Base-by-base conservation (phyloP, 37 sponge, comb jelly and placozoan genomes). In the Bolinopsis microptera region DNA sequence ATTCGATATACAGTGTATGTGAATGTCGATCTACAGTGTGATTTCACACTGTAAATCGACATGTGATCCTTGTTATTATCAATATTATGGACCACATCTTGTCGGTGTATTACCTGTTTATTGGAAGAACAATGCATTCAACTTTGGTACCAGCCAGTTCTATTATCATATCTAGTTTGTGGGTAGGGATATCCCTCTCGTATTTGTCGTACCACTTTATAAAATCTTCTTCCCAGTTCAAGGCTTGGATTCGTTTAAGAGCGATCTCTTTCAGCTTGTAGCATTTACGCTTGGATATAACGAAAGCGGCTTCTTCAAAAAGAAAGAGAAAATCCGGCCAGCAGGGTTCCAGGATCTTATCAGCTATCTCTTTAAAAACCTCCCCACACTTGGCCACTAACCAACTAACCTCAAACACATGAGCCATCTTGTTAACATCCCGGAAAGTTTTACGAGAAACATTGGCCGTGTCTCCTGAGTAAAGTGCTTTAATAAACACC, bases 361-460 rank as follows among this genome's bases (percentile, higher is more conserved):
- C 13, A 48, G 61, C 61, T 13, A 48, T 5, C 13, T 13, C 13
- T 48, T 18, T 18, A 48, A 48, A 48, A 13, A 18, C 61, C 13
- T 13, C 13, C 13, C 13, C 61, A 48, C 61, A 48, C 5, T 18
- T 48, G 61, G 61, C 5, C 9, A 70, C 30, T n/a, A 70, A 28
- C 74, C 74, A 70, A 22, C 2, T n/a, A 2, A 70, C 74, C 21
- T 70, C 26, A 70, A 70, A 70, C 74, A 70, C 74, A 22, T 70
- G 74, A 9, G 30, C 74, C 74, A 70, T 70, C 30, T 70, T 70
- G 74, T 70, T 70, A n/a, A 70, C 3, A 70, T 70, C 74, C 74
- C 74, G 25, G 21, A 70, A 70, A 3, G 5, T 1, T 24, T 8
- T n/a, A 28, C 30, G 25, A 24, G 25, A 1, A 26, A 70, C 21